Evolutionary conservation across 2,797 vertebrate genomes (phyloP).

Genomic region (Ptychadena robeensis): DNA sequence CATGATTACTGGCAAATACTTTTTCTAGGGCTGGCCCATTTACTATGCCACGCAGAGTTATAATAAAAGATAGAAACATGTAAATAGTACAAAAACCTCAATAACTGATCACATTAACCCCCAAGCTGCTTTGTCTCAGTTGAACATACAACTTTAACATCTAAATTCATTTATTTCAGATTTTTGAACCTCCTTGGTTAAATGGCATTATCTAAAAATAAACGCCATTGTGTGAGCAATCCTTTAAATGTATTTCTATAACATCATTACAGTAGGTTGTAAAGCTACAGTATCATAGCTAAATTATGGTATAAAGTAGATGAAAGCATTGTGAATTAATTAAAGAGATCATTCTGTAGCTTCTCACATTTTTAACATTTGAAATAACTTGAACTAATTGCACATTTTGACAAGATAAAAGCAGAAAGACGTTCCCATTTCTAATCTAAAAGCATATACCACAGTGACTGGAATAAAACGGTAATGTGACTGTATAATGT

Average conservation of each 20-base stretch:
- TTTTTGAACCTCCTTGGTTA: background rate
- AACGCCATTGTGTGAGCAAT: background rate
- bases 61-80: too few species aligned
- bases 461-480: slow-evolving; percentile 29
- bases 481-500: slow-evolving; percentile 28
- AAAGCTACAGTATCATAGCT: slow-evolving; percentile 1
- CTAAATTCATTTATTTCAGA: background rate
- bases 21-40: too few species aligned
- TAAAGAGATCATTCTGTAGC: slow-evolving; percentile 27
- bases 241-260: background rate
- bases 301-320: slow-evolving; percentile 12
- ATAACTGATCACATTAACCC: too few species aligned
- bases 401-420: slow-evolving; percentile 53
- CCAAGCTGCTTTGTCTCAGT: too few species aligned
- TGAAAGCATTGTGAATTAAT: slow-evolving; percentile 37
- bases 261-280: background rate
- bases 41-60: too few species aligned
- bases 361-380: slow-evolving; percentile 38
- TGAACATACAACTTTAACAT: background rate
- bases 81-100: too few species aligned
- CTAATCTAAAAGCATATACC: slow-evolving; percentile 41
- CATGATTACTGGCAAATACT: too few species aligned
- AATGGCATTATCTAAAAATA: background rate
- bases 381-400: slow-evolving; percentile 51
- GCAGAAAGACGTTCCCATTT: slow-evolving; percentile 27